Evolutionary conservation across 2,113 vertebrate species (phyloP).

Genomic region (Labrus mixtus): DNA sequence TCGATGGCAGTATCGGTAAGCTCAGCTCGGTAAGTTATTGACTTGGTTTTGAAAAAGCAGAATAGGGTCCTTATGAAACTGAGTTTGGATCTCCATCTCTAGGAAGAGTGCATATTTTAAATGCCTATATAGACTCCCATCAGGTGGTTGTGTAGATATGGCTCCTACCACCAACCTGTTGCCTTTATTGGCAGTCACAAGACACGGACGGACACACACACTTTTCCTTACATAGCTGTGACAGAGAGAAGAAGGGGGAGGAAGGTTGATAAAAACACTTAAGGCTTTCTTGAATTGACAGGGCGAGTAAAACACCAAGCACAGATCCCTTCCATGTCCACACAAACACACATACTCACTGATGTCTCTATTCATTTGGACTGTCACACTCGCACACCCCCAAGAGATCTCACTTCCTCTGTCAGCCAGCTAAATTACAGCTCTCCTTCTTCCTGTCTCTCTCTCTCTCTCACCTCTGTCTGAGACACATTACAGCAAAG

Average conservation of each 20-base stretch:
- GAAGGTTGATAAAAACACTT: slow-evolving; percentile 87
- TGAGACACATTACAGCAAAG: slow-evolving; percentile 43
- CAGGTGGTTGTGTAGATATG: background rate
- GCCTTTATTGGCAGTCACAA: slow-evolving; percentile 17
- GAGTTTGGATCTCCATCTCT: too few relatives aligned
- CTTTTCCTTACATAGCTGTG: slow-evolving; percentile 59
- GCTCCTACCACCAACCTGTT: slow-evolving; percentile 45
- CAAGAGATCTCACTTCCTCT: slow-evolving; percentile 90
- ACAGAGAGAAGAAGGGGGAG: slow-evolving; percentile 88
- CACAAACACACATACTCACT: slow-evolving; percentile 58
- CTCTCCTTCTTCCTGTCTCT: slow-evolving; percentile 63
- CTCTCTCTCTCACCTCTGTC: slow-evolving; percentile 49
- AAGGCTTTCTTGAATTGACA: slow-evolving; percentile 75
- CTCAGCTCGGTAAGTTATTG: too few relatives aligned
- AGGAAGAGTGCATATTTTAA: background rate
- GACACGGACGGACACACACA: slow-evolving; percentile 15
- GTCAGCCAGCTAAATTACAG: slow-evolving; percentile 89
- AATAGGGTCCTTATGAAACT: too few relatives aligned
- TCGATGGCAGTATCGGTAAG: too few relatives aligned
- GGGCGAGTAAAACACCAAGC: slow-evolving; percentile 65
- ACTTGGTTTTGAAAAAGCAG: too few relatives aligned
- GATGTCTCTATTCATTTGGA: slow-evolving; percentile 92
- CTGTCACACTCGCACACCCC: slow-evolving; percentile 91
- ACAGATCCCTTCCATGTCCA: slow-evolving; percentile 64
- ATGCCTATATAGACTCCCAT: background rate